Conservation (phyloP, 2,797 vertebrate species). For the Pteronotus mesoamericanus region DNA sequence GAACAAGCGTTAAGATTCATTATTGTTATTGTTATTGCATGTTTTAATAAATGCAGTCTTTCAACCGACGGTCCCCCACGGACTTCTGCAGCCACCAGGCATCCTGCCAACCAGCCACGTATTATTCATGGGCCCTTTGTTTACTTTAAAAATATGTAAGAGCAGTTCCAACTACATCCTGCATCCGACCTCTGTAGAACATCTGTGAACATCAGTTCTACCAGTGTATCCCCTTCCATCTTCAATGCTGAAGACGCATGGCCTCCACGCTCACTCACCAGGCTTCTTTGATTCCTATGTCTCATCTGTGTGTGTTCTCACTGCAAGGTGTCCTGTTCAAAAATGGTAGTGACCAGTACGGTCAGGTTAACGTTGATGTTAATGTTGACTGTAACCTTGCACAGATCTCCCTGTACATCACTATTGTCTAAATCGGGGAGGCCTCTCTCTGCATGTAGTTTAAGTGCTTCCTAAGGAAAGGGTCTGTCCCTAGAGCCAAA, state of each 20-base stretch:
- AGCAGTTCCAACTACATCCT: background rate
- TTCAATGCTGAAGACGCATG: background rate
- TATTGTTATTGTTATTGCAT: background rate
- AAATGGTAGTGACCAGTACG: accelerated
- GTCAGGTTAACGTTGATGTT: accelerated
- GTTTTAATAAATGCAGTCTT: conserved; percentile 24
- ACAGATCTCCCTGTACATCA: accelerated
- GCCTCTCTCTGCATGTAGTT: accelerated
- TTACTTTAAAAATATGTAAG: background rate
- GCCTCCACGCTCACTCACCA: accelerated
- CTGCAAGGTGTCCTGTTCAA: background rate
- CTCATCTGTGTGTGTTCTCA: accelerated
- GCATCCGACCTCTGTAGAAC: background rate
- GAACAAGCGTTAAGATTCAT: conserved; percentile 22
- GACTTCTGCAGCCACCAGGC: background rate
- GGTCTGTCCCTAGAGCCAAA: too few relatives aligned
- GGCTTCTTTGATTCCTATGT: background rate
- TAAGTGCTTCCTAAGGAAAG: background rate
- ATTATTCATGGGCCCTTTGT: background rate
- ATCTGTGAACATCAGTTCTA: background rate
- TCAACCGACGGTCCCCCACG: background rate
- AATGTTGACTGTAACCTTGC: background rate
- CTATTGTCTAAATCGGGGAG: background rate
- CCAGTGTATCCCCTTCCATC: background rate
- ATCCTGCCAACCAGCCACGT: background rate